Base-by-base conservation (phyloP, 1,140 invertebrate species). In the Samia ricini region DNA sequence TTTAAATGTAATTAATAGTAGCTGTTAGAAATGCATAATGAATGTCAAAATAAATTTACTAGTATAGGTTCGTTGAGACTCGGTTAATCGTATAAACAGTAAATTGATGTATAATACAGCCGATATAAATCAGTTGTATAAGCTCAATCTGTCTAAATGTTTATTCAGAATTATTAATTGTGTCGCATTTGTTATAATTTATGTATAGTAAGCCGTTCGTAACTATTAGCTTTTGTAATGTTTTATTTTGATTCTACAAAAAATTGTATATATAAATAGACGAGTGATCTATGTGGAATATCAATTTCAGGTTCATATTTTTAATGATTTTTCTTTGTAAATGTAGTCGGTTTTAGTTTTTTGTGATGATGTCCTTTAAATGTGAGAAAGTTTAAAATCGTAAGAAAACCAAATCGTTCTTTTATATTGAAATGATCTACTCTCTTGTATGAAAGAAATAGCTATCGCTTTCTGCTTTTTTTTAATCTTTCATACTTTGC, bases 21-120 rank as follows among this genome's bases (percentile, higher is more conserved):
- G 15, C n/a, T 10, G 26, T 29, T 10, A 42, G 0, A 42, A 42
- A 42, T 15, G n/a, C 33, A 66, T 69, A 65, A 71, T 70, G 67
- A 63, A 61, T 61, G 52, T 64, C 26, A 42, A 42, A 15, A 42
- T 42, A 42, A 42, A 42, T 42, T 42, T 15, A 15, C 33, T 42
- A 42, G 10, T 42, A 7, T 10, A 12, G 12, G 15, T 42, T 8
- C 4, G 12, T 42, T 15, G 33, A 15, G n/a, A 15, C 33, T 15
- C 12, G 15, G 15, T 15, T 42, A 42, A 42, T 42, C 33, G 33
- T 42, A 42, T 42, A 42, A 42, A 42, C 33, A 42, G 15, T 42
- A 42, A 42, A 42, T 42, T 1, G 33, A 42, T 42, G 33, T 15
- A 42, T 42, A 1, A 4, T 10, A 15, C 12, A 42, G 12, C 33